Evolutionary conservation across 2,113 vertebrate genomes (phyloP), one percentile per base, ranked within the genome.

Genomic region (Macroglossus sobrinus): DNA sequence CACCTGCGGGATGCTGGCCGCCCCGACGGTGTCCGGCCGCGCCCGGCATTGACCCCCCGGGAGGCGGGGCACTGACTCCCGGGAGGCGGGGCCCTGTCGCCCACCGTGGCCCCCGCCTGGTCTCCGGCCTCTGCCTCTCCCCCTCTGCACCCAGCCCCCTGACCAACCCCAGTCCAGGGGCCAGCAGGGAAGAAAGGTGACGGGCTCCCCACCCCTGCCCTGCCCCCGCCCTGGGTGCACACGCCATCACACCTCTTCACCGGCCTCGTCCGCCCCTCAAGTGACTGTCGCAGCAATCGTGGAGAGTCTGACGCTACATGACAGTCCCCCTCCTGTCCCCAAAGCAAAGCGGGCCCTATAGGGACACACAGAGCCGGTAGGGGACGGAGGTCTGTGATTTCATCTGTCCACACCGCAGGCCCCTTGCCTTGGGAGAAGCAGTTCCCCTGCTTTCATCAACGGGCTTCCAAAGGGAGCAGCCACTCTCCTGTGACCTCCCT

Each of bases 311-410:
- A 38, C 59, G 28, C 18, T 38, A 26, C 10, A 10, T 1, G 33
- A 12, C 50, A 24, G 43, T 14, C 38, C n/a, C 3, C 26, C 61
- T 45, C 47, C 6, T 13, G 0, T 50, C 1, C 8, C 57, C 19
- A 18, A 24, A 75, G 28, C 26, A 2, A 0, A 6, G 33, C n/a
- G n/a, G 45, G 45, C 69, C 30, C 0, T 0, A 16, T 33, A 11
- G 53, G 55, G 9, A 33, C 43, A 3, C 2, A 0, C 0, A 7
- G 53, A 1, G 18, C 8, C 13, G 1, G 0, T 0, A 0, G 5
- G 3, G 24, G 28, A 50, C 0, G 1, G 11, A 14, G 10, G 1
- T 26, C 71, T 3, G 7, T 11, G 33, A 7, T 3, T 35, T 11
- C 90, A 1, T 12, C 15, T 18, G 15, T 57, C 64, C 22, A 11